Percentiles rank a stretch among this genome's conserved stretches.
Evolutionary conservation across 1,140 invertebrate species (phyloP).

Genomic region (Drosophila kikkawai): DNA sequence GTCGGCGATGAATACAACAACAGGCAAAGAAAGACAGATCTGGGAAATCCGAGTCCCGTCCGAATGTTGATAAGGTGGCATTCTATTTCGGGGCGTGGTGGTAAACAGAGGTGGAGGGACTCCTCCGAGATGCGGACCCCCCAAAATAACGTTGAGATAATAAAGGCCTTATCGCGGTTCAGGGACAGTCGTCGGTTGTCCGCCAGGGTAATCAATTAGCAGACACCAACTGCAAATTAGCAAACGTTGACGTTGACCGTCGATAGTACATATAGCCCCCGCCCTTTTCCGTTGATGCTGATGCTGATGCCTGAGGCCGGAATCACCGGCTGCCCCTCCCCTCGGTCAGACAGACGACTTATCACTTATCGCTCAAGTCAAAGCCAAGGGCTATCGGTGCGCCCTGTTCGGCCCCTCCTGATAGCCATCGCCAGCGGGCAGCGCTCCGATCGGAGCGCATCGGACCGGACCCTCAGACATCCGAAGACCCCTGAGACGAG

Average conservation of each 20-base stretch:
- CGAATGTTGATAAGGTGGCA: constrained; percentile 43
- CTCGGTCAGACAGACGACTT: constrained; percentile 8
- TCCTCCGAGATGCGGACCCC: constrained; percentile 49
- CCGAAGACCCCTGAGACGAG: constrained; percentile 57
- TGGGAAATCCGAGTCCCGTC: constrained; percentile 55
- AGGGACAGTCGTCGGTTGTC: constrained; percentile 26
- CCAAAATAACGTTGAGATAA: constrained; percentile 45
- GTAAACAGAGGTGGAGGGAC: neutral
- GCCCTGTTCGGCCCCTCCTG: constrained; percentile 51
- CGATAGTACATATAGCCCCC: constrained; percentile 15
- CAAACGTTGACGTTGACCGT: constrained; percentile 49
- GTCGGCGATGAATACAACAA: constrained; percentile 58
- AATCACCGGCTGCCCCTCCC: constrained; percentile 14
- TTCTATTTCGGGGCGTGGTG: constrained; percentile 24
- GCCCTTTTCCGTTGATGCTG: neutral
- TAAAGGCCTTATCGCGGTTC: constrained; percentile 42
- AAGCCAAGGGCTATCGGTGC: constrained; percentile 56
- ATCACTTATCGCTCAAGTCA: constrained; percentile 34
- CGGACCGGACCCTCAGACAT: constrained; percentile 51
- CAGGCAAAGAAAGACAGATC: neutral
- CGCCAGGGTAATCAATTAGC: constrained; percentile 73
- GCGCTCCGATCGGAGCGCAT: constrained; percentile 19
- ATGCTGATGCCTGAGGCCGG: constrained; percentile 11
- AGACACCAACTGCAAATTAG: constrained; percentile 70
- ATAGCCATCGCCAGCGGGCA: constrained; percentile 34